Base-by-base conservation (phyloP, 2,888 invertebrate genomes). In the Xanthia togata region DNA sequence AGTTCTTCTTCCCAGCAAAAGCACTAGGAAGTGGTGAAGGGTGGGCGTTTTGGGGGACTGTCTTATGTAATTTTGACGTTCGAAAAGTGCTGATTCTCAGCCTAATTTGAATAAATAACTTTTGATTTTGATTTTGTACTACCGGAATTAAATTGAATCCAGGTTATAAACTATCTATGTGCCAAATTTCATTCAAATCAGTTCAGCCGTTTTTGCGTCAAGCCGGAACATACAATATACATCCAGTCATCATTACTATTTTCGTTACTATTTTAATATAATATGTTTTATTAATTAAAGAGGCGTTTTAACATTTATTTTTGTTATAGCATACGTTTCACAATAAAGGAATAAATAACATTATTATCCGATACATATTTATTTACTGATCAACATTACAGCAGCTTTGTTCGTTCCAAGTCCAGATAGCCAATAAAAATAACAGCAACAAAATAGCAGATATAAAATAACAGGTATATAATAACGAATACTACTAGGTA, bases 401-500 rank as follows among this genome's bases (percentile, higher is more conserved):
- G 17, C 23, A 47, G 35, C 31, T 26, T 63, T n/a, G 17, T 73
- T 70, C n/a, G 69, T 70, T 62, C 41, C 12, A 70, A 53, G 44
- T 41, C 57, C 35, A 53, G 68, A 74, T 75, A 55, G 23, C 44
- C 12, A 9, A 47, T 62, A 63, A 76, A 84, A 82, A 81, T 77
- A 80, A 76, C 81, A 68, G 69, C 38, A 65, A 62, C 62, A 59
- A 73, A 78, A 82, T 73, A 65, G 65, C 47, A 47, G 38, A 47
- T 73, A 47, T 47, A 67, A 77, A 79, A 79, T 72, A 71, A 72
- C 62, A 59, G 35, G 63, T 72, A 64, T 67, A 68, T 59, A 73
- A 76, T 73, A 87, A 75, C 57, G 63, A 73, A 68, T 69, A 76
- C 70, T 78, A 68, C 68, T 31, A 23, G 11, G 53, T 72, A 87